Evolutionary conservation across 2,888 invertebrate genomes (phyloP), one percentile per base, ranked within the genome.

Genomic region (Eubasilissa splendida): DNA sequence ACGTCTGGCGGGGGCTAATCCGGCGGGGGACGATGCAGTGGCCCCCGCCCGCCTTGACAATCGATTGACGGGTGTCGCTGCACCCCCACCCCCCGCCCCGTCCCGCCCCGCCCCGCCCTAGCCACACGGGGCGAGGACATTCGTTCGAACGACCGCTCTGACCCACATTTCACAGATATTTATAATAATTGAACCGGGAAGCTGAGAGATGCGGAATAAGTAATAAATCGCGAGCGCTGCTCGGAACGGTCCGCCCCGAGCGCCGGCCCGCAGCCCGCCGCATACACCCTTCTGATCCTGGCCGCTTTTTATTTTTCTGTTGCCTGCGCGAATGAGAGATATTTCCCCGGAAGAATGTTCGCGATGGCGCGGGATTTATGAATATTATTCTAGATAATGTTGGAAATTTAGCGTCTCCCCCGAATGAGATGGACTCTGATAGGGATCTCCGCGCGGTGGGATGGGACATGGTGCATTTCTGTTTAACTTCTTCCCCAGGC

Each of bases 31-130:
- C 85, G 84, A 82, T 83, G 82, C 82, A 83, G 85, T 84, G 80
- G 84, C 84, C 84, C 84, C 85, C 85, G 84, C 84, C 83, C 84
- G 82, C 84, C 85, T 86, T 86, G 88, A 88, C 88, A 90, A 91
- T 91, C 91, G 91, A 91, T 91, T 91, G 91, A 91, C 90, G 90
- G 89, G 89, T 88, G 89, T 87, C 89, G 86, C 85, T 84, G 84
- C 84, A 85, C 86, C 85, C 80, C 86, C 86, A 85, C 85, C 77
- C 86, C 87, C 89, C 79, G 84, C 71, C 58, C 68, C 60, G 33
- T n/a, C 66, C 71, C 50, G 59, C 71, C 58, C 68, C 60, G 33
- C 22, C 66, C 71, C 50, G 59, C 70, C 78, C 77, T 2, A 1
- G 4, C 65, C 77, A 22, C 42, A 7, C 42, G 42, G n/a, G 70